Evolutionary conservation across 2,797 vertebrate genomes (phyloP), one percentile per base, ranked within the genome.

Genomic region (Sandelia bainsii): DNA sequence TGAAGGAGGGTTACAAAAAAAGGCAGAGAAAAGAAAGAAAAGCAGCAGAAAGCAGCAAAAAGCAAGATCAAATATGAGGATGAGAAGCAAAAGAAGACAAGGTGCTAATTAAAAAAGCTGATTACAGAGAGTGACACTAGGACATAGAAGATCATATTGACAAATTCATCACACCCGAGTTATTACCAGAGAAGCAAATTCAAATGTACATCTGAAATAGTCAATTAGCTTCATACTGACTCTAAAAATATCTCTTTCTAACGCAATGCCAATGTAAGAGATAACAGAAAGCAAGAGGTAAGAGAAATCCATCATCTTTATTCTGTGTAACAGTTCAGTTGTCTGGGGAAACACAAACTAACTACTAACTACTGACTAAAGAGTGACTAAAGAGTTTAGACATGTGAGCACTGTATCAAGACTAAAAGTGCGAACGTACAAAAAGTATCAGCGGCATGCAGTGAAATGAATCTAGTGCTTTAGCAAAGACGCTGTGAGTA

Each of bases 1-100:
- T 67, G 23, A 0, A 6, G 45, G 81, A 75, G 25, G 76, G 22
- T 42, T 37, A 64, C 39, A 77, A 78, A 69, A 69, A 34, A 79
- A 32, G 8, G 49, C 27, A 45, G 56, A 56, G 61, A 79, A 34
- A 57, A 37, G 50, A 72, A 72, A 23, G 27, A 81, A 34, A 29
- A 20, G 17, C 42, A 17, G 16, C 62, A 22, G 6, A 34, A 75
- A 72, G 56, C 0, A 22, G 48, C 1, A 6, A 53, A 65, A 79
- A 62, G 4, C 1, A 19, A 37, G 8, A 49, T 32, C 45, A 64
- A 45, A 37, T 53, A 42, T n/a, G n/a, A 54, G 23, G 48, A 56
- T 20, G 42, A 62, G 62, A 45, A 3, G 25, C 16, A 69, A 48
- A 65, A 23, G 25, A 58, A 42, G 45, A 75, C 20, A 52, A 65